phyloP scores from a whole-genome alignment of 1,140 invertebrate species.

The Macrosteles quadrilineatus region DNA sequence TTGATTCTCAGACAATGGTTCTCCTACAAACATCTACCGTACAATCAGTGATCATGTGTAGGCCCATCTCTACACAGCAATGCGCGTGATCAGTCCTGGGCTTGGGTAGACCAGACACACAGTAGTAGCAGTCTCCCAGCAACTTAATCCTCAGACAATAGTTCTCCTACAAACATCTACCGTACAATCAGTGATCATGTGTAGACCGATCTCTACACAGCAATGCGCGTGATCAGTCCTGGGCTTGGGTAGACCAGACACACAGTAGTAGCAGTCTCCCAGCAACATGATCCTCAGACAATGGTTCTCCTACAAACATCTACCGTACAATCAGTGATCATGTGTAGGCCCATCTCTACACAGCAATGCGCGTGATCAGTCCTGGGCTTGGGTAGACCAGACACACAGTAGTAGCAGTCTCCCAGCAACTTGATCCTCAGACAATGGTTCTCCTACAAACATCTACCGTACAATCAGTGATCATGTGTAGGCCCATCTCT shows the following conservation, averaged over 20 bases:
- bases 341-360: constrained; percentile 95
- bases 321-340: constrained; percentile 68
- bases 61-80: constrained; percentile 95
- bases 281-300: constrained; percentile 92
- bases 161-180: constrained; percentile 68
- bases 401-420: constrained; percentile 97
- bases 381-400: constrained; percentile 77
- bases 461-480: constrained; percentile 55
- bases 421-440: constrained; percentile 91
- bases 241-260: constrained; percentile 80
- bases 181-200: constrained; percentile 78
- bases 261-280: constrained; percentile 97
- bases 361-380: constrained; percentile 92
- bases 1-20: constrained; percentile 94
- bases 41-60: constrained; percentile 87
- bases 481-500: constrained; percentile 97
- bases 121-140: constrained; percentile 96
- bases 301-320: constrained; percentile 75
- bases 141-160: constrained; percentile 93
- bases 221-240: constrained; percentile 90
- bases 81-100: constrained; percentile 86
- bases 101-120: constrained; percentile 84
- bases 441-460: constrained; percentile 83
- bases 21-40: constrained; percentile 59
- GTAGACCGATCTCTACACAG: constrained; percentile 94